A percentile compares a stretch with the other conserved stretches of the same genome.
These are phyloP conservation scores for Morone chrysops DNA, from an alignment of 2,113 vertebrate genomes.

Conservation along the genomic window DNA sequence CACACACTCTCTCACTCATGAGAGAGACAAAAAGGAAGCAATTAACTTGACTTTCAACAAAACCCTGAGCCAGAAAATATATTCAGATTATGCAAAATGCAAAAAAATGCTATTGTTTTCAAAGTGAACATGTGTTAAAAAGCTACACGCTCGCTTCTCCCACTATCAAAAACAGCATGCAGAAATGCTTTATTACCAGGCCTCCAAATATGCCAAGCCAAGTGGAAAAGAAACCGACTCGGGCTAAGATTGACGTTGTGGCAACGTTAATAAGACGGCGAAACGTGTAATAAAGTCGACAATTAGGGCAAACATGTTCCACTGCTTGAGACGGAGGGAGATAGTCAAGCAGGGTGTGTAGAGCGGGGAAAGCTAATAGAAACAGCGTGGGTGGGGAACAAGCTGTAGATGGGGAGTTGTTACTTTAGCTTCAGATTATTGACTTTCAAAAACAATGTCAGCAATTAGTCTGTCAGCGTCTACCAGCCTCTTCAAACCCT, in stretches of 20 bases:
- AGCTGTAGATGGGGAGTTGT: constrained; percentile 56
- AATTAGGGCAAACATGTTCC: constrained; percentile 86
- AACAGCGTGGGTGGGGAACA: constrained; percentile 39
- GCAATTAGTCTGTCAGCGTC: constrained; percentile 76
- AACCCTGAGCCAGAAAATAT: constrained; percentile 87
- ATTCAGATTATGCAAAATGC: constrained; percentile 89
- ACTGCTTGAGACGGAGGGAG: constrained; percentile 78
- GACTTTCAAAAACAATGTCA: constrained; percentile 77
- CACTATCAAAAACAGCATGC: constrained; percentile 76
- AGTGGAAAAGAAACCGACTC: constrained; percentile 83
- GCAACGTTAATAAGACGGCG: constrained; percentile 80
- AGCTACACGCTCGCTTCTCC: constrained; percentile 77
- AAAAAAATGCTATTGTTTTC: constrained; percentile 86
- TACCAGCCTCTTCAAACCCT: constrained; percentile 57
- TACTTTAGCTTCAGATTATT: constrained; percentile 80
- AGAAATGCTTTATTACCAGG: constrained; percentile 83
- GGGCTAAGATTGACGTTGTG: constrained; percentile 69
- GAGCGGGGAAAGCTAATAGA: constrained; percentile 76
- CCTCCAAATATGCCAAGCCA: constrained; percentile 80
- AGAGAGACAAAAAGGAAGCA: constrained; percentile 82
- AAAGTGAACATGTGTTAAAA: constrained; percentile 86
- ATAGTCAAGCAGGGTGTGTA: constrained; percentile 71
- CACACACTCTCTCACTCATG: constrained; percentile 50
- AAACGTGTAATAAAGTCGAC: constrained; percentile 87
- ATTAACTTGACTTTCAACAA: constrained; percentile 89